Evolutionary conservation across 1,140 invertebrate genomes (phyloP), one percentile per base, ranked within the genome.

Genomic region (Andricus grossulariae): DNA sequence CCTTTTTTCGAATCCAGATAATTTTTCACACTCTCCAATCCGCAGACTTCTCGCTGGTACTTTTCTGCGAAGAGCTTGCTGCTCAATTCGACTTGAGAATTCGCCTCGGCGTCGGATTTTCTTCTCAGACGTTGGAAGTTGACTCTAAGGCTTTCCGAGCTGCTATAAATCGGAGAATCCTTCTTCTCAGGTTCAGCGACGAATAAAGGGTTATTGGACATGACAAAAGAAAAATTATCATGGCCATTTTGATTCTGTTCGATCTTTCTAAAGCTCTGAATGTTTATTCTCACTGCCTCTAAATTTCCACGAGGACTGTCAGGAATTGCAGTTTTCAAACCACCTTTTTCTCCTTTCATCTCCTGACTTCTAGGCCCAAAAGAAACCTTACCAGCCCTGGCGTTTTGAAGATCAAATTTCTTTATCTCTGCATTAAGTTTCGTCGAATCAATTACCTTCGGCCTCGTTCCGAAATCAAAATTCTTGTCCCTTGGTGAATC

Each of bases 151-250:
- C 87, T 90, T 45, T 90, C 89, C 0, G 88, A 88, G 5, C 88
- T 87, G 49, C 86, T 88, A 45, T 88, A 86, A 18, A 88, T 81
- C 0, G 87, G 83, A 0, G 87, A 88, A 21, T 90, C 86, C 8
- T 88, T 85, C 12, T 87, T 88, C 3, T 87, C 82, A 0, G 84
- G 57, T 1, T 90, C 89, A 0, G 86, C 81, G 1, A 87, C 84
- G 70, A 91, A 91, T 4, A 92, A 19, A 0, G 90, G 90, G 79
- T 92, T 91, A 19, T 85, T 91, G 0, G 90, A 90, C 80, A 91
- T 91, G 0, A 90, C 86, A 25, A 86, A 91, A 0, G 90, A 89
- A 70, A 85, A 90, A 52, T 84, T 80, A 0, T 90, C 89, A 16
- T 88, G 88, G 2, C 85, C 85, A 55, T 91, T 90, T 73, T 90